Evolutionary conservation across 2,888 invertebrate species (phyloP).

Genomic region (Cephus rjabovi): DNA sequence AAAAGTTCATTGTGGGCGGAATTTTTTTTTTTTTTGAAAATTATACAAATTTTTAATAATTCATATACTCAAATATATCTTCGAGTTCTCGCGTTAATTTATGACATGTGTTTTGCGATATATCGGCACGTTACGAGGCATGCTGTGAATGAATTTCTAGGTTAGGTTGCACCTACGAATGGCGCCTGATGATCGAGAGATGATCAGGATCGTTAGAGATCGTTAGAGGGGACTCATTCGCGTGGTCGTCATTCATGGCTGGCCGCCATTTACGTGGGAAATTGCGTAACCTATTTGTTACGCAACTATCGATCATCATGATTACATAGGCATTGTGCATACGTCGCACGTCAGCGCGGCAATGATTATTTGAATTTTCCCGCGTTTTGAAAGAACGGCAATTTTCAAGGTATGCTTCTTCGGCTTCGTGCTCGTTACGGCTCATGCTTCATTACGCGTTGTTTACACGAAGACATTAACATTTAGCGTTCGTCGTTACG

Average conservation of each 20-base stretch:
- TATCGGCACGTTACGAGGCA: not conserved
- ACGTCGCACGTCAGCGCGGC: not conserved
- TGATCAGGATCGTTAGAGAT: conserved; percentile 37
- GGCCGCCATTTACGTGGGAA: conserved; percentile 31
- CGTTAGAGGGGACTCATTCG: conserved; percentile 30
- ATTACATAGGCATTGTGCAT: not conserved
- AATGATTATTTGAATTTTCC: not conserved
- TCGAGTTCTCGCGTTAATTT: not conserved
- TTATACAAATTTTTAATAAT: not conserved
- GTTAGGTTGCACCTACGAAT: conserved; percentile 20
- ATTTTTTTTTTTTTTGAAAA: not conserved
- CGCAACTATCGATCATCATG: conserved; percentile 39
- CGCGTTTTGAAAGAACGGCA: not conserved
- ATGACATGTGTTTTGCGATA: not conserved
- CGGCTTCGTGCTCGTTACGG: not conserved
- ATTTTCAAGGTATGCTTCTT: not conserved
- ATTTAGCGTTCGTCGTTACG: not conserved
- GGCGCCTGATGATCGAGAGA: conserved; percentile 16
- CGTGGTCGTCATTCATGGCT: conserved; percentile 39
- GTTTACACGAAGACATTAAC: not conserved
- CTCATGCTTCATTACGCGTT: not conserved
- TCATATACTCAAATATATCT: not conserved
- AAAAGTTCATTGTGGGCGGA: not conserved
- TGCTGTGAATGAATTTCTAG: conserved; percentile 16
- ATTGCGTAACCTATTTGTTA: conserved; percentile 41